These are phyloP conservation scores for Lepidothrix coronata DNA, from an alignment of 2,113 vertebrate genomes.

Conservation along the genomic window DNA sequence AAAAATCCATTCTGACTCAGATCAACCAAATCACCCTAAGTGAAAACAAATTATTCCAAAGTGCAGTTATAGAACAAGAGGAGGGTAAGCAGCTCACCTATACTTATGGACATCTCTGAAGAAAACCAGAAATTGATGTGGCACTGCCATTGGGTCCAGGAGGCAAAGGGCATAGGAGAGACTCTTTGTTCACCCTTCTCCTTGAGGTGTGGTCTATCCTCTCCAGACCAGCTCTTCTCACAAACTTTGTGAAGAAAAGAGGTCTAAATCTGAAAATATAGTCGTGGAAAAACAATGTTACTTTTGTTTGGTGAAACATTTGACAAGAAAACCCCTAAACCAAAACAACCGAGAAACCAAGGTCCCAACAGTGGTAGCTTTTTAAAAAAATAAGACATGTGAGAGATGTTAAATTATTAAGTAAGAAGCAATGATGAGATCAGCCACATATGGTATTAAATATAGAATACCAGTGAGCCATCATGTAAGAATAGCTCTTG, in stretches of 20 bases:
- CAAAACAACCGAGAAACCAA: not conserved
- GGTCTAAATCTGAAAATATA: not conserved
- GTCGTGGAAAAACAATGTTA: not conserved
- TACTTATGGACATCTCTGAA: not conserved
- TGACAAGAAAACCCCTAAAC: not conserved
- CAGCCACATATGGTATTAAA: not conserved
- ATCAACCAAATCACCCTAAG: not conserved
- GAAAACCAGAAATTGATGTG: not conserved
- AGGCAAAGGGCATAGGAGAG: not conserved
- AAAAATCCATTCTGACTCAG: not conserved
- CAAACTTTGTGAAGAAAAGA: not conserved
- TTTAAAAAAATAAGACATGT: not conserved
- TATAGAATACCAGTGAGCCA: constrained; percentile 14
- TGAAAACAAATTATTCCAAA: not conserved
- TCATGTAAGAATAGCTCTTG: constrained; percentile 51
- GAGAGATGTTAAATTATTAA: not conserved
- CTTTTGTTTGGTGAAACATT: not conserved
- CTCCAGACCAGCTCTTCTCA: not conserved
- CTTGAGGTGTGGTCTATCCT: not conserved
- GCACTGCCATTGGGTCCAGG: not conserved
- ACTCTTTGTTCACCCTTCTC: not conserved
- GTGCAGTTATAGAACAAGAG: not conserved
- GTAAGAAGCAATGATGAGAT: not conserved
- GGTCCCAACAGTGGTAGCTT: not conserved
- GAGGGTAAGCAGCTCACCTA: not conserved